phyloP scores from a whole-genome alignment of 2,113 vertebrate species.

The Ramphastos sulfuratus region DNA sequence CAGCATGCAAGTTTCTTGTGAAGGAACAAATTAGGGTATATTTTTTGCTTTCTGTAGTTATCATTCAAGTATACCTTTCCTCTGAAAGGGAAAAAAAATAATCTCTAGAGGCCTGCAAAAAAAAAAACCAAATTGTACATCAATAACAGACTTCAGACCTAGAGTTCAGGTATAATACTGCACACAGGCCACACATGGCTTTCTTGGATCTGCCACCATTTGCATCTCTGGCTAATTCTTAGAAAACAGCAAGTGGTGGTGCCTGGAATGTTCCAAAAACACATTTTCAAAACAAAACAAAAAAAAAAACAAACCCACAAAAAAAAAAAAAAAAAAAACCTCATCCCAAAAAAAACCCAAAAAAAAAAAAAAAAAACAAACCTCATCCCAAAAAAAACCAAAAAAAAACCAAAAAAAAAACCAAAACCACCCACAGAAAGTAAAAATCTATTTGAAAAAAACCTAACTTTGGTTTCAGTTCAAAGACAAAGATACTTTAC shows the following conservation, averaged over 20 bases:
- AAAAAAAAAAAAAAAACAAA: no score
- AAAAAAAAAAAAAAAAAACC: not conserved
- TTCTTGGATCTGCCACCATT: not conserved
- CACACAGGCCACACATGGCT: not conserved
- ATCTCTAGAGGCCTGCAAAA: conserved; percentile 25
- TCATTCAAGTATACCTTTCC: conserved; percentile 33
- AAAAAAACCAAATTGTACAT: not conserved
- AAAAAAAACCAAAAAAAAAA: no score
- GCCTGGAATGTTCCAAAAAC: not conserved
- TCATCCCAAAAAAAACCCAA: no score
- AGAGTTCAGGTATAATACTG: conserved; percentile 3
- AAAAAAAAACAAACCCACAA: not conserved
- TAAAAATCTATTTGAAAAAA: not conserved
- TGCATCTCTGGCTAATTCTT: conserved; percentile 18
- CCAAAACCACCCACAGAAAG: no score
- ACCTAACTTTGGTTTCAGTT: not conserved
- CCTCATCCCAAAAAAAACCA: no score
- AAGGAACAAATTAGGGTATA: conserved; percentile 26
- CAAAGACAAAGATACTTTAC: not conserved
- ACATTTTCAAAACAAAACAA: not conserved
- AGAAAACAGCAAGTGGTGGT: not conserved
- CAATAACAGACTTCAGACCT: conserved; percentile 17
- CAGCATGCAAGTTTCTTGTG: not conserved
- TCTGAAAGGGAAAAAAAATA: conserved; percentile 32
- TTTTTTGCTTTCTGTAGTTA: conserved; percentile 21